Percentiles rank a stretch among this genome's conserved stretches.
Evolutionary conservation across 2,113 vertebrate species (phyloP).

Genomic region (Baryphthengus martii): DNA sequence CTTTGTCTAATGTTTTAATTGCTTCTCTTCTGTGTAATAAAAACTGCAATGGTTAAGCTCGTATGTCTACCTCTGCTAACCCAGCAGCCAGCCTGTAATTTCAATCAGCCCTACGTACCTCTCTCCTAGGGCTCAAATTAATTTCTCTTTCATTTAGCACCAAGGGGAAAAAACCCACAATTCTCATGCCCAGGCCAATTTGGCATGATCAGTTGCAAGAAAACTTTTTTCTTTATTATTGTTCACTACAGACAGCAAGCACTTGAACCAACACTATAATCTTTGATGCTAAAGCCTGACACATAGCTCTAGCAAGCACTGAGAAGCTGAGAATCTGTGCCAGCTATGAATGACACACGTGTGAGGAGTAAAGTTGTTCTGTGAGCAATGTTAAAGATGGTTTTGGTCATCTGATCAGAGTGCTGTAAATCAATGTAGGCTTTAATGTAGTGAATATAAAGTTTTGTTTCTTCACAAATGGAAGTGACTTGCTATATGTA

Average conservation of each 20-base stretch:
- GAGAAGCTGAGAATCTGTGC: not conserved
- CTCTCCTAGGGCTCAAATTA: not conserved
- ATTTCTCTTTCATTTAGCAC: not conserved
- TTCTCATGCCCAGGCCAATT: not conserved
- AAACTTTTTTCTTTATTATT: not conserved
- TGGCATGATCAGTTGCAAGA: not conserved
- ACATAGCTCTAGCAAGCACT: not conserved
- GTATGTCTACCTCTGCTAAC: not conserved
- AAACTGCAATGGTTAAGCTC: not conserved
- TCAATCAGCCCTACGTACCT: not conserved
- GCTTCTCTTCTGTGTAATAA: not conserved
- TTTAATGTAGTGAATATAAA: not conserved
- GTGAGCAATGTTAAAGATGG: not conserved
- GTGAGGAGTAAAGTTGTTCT: not conserved
- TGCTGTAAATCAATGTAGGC: not conserved
- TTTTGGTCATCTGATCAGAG: slow-evolving; percentile 54
- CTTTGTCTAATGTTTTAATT: not conserved
- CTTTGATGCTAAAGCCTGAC: not conserved
- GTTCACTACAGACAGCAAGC: not conserved
- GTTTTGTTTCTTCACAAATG: not conserved
- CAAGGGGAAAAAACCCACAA: not conserved
- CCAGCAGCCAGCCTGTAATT: not conserved
- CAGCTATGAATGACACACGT: not conserved
- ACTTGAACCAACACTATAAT: not conserved
- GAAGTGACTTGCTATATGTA: not conserved